Evolutionary conservation across 2,888 invertebrate species (phyloP).

Genomic region (Coecobrya sp.): DNA sequence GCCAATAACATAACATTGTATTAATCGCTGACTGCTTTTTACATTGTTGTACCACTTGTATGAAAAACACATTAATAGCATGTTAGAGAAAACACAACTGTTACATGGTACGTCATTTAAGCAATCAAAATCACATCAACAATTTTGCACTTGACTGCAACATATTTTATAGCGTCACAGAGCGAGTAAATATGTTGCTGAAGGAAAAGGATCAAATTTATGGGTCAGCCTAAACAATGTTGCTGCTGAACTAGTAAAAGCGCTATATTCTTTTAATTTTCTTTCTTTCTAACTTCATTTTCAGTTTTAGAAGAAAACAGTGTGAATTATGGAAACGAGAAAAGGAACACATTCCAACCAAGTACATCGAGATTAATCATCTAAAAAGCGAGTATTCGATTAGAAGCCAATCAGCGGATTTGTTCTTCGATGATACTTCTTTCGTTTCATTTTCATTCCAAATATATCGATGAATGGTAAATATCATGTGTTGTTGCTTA

Average conservation of each 20-base stretch:
- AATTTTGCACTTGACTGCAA: constrained; percentile 28
- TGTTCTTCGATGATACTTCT: background rate
- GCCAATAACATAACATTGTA: background rate
- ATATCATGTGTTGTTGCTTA: background rate
- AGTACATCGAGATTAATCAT: background rate
- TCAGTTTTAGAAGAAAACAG: background rate
- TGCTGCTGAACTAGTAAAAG: too few species aligned
- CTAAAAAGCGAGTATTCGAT: background rate
- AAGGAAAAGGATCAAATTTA: background rate
- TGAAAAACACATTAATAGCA: constrained; percentile 1
- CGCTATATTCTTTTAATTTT: too few species aligned
- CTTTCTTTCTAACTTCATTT: too few species aligned
- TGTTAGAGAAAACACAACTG: background rate
- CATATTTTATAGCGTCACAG: constrained; percentile 32
- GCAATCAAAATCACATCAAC: constrained; percentile 52
- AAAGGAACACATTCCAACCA: background rate
- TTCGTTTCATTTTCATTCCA: background rate
- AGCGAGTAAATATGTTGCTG: background rate
- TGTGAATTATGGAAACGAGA: background rate
- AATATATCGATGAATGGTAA: background rate
- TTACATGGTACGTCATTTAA: constrained; percentile 25
- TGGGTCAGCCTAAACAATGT: background rate
- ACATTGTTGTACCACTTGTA: background rate
- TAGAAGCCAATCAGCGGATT: constrained; percentile 15
- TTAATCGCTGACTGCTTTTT: background rate